phyloP scores from a whole-genome alignment of 30 jellyfish, hydroid and myxozoan species.

The Cassiopea xamachana region DNA sequence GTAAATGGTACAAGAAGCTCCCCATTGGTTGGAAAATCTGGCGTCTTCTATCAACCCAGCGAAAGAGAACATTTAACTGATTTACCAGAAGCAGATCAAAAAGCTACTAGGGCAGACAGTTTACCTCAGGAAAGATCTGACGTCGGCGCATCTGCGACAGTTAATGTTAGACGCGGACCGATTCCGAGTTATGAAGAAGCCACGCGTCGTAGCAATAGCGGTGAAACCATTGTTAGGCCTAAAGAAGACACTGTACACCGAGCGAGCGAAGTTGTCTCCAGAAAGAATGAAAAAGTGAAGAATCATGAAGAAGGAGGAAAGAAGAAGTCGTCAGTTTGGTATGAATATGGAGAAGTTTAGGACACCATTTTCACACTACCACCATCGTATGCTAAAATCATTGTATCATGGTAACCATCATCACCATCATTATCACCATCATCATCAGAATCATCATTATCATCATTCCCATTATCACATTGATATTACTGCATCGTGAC shows the following conservation, averaged over 20 bases:
- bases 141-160: neutral
- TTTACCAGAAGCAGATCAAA: slow-evolving; percentile 75
- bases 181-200: slow-evolving; percentile 44
- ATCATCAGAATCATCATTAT: too few relatives aligned
- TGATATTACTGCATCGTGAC: too few relatives aligned
- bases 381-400: neutral
- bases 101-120: slow-evolving; percentile 29
- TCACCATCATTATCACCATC: too few relatives aligned
- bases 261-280: slow-evolving; percentile 6
- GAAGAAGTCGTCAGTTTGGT: slow-evolving; percentile 79
- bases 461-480: too few relatives aligned
- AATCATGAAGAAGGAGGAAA: slow-evolving; percentile 32
- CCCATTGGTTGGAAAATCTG: slow-evolving; percentile 30
- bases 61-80: slow-evolving; percentile 33
- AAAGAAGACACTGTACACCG: slow-evolving; percentile 1
- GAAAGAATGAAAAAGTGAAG: slow-evolving; percentile 27
- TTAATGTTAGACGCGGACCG: slow-evolving; percentile 3
- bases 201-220: slow-evolving; percentile 14
- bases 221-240: slow-evolving; percentile 32
- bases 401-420: too few relatives aligned
- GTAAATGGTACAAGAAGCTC: slow-evolving; percentile 30
- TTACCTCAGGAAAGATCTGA: slow-evolving; percentile 17
- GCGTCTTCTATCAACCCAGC: slow-evolving; percentile 60
- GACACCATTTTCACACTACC: neutral
- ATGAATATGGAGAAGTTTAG: slow-evolving; percentile 86